phyloP scores from a whole-genome alignment of 2,797 vertebrate genomes.

The Leucoraja ocellata region DNA sequence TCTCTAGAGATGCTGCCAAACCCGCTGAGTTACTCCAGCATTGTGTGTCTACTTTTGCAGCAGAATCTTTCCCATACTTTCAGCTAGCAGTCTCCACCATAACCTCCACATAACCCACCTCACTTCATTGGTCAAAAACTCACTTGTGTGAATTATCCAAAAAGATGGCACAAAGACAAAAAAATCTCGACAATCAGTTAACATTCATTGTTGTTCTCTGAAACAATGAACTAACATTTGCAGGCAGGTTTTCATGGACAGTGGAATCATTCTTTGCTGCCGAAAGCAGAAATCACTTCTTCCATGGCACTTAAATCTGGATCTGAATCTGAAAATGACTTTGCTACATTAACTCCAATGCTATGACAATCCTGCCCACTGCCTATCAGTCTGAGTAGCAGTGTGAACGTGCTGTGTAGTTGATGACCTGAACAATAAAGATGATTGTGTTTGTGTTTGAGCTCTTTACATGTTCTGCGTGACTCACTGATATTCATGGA shows the following conservation, averaged over 20 bases:
- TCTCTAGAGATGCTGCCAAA: no score
- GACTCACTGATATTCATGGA: no score
- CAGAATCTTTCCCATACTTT: background rate
- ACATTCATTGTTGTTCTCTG: background rate
- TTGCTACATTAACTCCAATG: background rate
- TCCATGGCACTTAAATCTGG: background rate
- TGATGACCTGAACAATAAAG: no score
- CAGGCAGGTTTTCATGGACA: background rate
- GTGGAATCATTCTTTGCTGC: background rate
- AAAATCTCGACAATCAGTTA: background rate
- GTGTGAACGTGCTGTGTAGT: no score
- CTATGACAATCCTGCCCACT: background rate
- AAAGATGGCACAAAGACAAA: background rate
- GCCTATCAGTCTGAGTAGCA: no score
- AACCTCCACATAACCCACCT: no score
- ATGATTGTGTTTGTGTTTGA: no score
- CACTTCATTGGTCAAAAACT: background rate
- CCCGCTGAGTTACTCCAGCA: no score
- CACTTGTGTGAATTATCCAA: background rate
- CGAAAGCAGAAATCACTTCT: background rate
- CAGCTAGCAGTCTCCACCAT: background rate
- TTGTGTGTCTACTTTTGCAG: background rate
- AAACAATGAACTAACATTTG: background rate
- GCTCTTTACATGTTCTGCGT: no score
- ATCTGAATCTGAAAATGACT: background rate